Conservation (phyloP, 1,140 invertebrate species). For the Arion vulgaris region DNA sequence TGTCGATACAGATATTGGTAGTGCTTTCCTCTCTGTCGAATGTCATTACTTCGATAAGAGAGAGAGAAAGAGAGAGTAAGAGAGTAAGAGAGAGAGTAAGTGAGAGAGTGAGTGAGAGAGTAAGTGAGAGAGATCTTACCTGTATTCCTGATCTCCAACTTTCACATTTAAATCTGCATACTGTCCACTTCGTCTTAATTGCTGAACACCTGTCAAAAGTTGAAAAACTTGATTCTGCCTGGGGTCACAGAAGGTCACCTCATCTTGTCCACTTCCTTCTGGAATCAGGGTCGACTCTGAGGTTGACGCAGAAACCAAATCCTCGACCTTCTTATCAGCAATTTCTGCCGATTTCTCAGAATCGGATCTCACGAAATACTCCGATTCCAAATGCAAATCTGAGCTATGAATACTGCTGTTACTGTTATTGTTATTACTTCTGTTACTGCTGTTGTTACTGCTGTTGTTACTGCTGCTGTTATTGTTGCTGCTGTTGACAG, state of each 20-base stretch:
- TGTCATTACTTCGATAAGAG: no score
- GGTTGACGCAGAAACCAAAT: neutral
- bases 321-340: neutral
- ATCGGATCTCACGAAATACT: neutral
- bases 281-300: constrained; percentile 28
- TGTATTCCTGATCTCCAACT: constrained; percentile 23
- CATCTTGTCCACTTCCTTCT: neutral
- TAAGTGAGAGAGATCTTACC: neutral
- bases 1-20: no score
- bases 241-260: constrained; percentile 26
- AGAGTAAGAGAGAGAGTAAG: no score
- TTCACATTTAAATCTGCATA: constrained; percentile 29
- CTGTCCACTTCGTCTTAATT: constrained; percentile 10
- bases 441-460: constrained; percentile 25
- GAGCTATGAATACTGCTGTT: neutral
- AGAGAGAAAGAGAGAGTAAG: no score
- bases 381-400: neutral
- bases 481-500: constrained; percentile 2
- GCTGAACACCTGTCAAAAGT: constrained; percentile 29
- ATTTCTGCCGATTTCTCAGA: neutral
- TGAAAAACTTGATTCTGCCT: constrained; percentile 36
- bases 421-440: constrained; percentile 5
- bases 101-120: no score
- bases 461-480: constrained; percentile 28
- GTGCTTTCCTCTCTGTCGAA: no score